Conservation (phyloP, 2,797 vertebrate species). For the Myotis pilosus region DNA sequence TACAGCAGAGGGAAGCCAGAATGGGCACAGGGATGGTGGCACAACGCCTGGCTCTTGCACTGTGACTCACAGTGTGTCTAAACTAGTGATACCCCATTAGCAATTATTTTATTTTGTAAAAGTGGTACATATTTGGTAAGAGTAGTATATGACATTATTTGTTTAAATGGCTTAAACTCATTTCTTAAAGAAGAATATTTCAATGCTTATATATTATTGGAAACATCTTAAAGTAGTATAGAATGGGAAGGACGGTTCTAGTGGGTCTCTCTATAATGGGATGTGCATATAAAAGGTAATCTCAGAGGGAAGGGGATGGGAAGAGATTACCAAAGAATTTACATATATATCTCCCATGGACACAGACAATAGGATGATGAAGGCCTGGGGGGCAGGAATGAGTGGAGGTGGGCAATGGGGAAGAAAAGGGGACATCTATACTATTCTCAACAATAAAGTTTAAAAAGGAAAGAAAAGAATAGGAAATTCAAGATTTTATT, state of each 20-base stretch:
- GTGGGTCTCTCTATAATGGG: background rate
- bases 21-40: background rate
- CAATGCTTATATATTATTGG: background rate
- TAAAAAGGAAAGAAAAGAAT: background rate
- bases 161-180: background rate
- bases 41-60: background rate
- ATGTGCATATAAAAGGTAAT: background rate
- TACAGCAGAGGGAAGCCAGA: background rate
- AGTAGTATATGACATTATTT: background rate
- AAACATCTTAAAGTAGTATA: background rate
- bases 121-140: background rate
- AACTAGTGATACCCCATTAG: background rate
- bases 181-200: background rate
- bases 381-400: background rate
- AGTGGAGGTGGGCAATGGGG: background rate
- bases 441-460: background rate
- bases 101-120: background rate
- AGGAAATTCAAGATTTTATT: background rate
- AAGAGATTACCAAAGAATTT: background rate
- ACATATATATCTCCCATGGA: too few species aligned
- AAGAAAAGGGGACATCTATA: background rate
- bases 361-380: too few species aligned
- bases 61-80: background rate
- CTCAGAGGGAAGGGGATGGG: background rate
- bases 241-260: background rate